A percentile compares a stretch with the other conserved stretches of the same genome.
These are phyloP conservation scores for Oryzias melastigma DNA, from an alignment of 2,113 vertebrate genomes.

Conservation along the genomic window DNA sequence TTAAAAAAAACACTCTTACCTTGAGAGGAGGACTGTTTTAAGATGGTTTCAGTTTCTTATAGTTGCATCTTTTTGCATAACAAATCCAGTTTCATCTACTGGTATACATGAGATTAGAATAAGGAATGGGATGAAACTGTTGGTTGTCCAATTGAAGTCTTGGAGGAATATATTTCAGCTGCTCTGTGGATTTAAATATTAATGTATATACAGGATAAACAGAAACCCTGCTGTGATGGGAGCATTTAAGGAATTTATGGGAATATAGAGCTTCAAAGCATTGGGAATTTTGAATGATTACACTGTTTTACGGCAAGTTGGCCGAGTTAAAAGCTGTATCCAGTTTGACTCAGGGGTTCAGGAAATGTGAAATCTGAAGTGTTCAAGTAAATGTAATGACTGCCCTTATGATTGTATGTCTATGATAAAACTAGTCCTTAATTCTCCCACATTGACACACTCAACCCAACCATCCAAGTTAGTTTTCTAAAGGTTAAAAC, in stretches of 20 bases:
- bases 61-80: too few species aligned
- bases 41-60: too few species aligned
- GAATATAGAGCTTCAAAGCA: slow-evolving; percentile 11
- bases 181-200: slow-evolving; percentile 20
- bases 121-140: slow-evolving; percentile 9
- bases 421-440: background rate
- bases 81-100: too few species aligned
- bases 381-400: slow-evolving; percentile 18
- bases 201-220: slow-evolving; percentile 18
- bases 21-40: too few species aligned
- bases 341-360: slow-evolving; percentile 19
- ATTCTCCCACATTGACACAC: background rate
- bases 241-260: background rate
- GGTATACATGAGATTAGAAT: slow-evolving; percentile 2
- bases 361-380: slow-evolving; percentile 15
- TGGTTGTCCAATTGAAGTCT: slow-evolving; percentile 14
- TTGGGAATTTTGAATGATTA: slow-evolving; percentile 18
- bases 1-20: too few species aligned
- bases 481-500: slow-evolving; percentile 20
- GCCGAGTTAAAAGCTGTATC: background rate
- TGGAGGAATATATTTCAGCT: slow-evolving; percentile 11
- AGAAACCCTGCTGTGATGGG: background rate
- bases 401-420: slow-evolving; percentile 5
- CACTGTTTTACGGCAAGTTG: slow-evolving; percentile 16
- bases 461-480: background rate